phyloP scores from a whole-genome alignment of 2,888 invertebrate genomes.

The Lasioglossum zephyrum region DNA sequence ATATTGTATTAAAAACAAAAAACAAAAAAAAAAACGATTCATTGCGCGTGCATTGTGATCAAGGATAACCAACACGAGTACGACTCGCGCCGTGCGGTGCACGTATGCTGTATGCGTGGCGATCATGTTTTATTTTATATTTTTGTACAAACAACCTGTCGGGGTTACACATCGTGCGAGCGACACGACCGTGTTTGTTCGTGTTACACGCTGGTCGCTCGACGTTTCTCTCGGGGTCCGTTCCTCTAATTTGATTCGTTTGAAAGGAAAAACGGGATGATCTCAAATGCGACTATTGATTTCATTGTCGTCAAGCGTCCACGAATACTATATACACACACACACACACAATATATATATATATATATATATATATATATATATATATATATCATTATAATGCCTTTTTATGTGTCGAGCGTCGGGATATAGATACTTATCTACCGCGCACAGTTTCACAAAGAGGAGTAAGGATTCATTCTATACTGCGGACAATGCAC shows the following conservation, averaged over 20 bases:
- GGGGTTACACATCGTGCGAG: slow-evolving; percentile 15
- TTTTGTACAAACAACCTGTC: slow-evolving; percentile 48
- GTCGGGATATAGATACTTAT: slow-evolving; percentile 35
- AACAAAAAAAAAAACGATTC: slow-evolving; percentile 9
- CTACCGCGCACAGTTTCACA: slow-evolving; percentile 25
- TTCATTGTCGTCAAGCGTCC: slow-evolving; percentile 4
- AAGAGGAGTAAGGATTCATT: slow-evolving; percentile 37
- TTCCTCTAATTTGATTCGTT: slow-evolving; percentile 46
- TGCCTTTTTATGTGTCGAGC: slow-evolving; percentile 18
- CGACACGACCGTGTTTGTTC: slow-evolving; percentile 15
- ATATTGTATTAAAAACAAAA: slow-evolving; percentile 21
- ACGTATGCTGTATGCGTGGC: slow-evolving; percentile 36
- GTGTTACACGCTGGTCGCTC: slow-evolving; percentile 3
- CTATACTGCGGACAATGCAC: slow-evolving; percentile 26
- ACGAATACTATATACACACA: not conserved
- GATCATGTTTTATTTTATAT: slow-evolving; percentile 57
- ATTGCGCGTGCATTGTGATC: slow-evolving; percentile 69
- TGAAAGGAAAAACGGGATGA: slow-evolving; percentile 50
- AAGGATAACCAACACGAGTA: slow-evolving; percentile 53
- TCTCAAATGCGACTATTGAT: slow-evolving; percentile 55
- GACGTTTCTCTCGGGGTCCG: slow-evolving; percentile 9
- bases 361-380: too few relatives aligned
- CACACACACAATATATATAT: too few relatives aligned
- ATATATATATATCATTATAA: not conserved
- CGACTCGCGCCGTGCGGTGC: not conserved